phyloP scores from a whole-genome alignment of 2,113 vertebrate species.

The Jaculus jaculus region DNA sequence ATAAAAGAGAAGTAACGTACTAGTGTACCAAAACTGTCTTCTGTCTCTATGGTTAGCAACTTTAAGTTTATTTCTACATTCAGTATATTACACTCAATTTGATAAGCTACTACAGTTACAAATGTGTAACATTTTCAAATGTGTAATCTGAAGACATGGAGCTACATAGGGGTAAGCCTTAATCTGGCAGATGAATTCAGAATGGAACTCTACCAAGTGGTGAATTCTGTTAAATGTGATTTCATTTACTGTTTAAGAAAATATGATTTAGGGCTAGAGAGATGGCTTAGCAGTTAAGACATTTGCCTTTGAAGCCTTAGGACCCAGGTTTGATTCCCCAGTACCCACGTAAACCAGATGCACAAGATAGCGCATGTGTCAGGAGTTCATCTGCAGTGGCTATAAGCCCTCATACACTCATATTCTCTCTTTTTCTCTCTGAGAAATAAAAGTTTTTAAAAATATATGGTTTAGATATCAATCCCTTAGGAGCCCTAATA shows the following conservation, averaged over 20 bases:
- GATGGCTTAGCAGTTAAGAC: no score
- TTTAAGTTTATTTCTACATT: background rate
- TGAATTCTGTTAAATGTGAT: background rate
- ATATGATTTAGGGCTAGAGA: no score
- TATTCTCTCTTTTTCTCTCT: no score
- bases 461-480: background rate
- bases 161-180: background rate
- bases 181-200: background rate
- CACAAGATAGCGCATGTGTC: no score
- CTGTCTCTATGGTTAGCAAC: background rate
- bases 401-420: no score
- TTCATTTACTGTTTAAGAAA: conserved; percentile 28
- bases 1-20: background rate
- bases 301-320: no score
- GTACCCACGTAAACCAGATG: no score
- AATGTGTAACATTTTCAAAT: background rate
- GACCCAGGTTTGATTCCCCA: no score
- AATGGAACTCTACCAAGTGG: background rate
- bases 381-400: no score
- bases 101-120: background rate
- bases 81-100: background rate
- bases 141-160: background rate
- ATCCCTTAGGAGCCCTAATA: background rate
- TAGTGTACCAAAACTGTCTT: background rate
- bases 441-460: background rate